Conservation (phyloP, 2,113 vertebrate genomes). For the Pseudopodoces humilis region DNA sequence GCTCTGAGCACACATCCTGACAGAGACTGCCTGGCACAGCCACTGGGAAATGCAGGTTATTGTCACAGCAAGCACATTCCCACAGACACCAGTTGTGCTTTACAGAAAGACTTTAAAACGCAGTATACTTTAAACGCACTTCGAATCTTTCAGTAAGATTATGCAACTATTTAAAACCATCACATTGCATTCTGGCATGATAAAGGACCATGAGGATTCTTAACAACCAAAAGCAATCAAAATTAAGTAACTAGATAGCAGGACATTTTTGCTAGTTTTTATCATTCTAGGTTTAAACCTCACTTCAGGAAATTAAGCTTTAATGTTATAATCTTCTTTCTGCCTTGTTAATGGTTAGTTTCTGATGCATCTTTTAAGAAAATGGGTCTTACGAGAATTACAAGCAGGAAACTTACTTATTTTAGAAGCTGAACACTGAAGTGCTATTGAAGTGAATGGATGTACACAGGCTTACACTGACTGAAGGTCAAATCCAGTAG, state of each 20-base stretch:
- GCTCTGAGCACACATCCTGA: background rate
- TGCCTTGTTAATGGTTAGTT: background rate
- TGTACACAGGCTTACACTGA: background rate
- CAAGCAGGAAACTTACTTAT: background rate
- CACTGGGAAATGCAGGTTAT: background rate
- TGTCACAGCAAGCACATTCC: background rate
- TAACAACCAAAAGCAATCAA: background rate
- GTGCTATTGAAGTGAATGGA: background rate
- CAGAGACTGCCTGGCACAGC: background rate
- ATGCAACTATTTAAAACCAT: background rate
- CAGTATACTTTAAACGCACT: background rate
- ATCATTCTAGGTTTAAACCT: background rate
- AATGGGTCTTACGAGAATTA: background rate
- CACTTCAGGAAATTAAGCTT: background rate
- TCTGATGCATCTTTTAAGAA: background rate
- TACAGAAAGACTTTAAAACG: background rate
- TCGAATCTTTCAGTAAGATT: background rate
- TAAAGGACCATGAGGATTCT: background rate
- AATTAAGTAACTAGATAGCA: background rate
- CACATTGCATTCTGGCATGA: background rate
- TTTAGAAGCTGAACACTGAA: background rate
- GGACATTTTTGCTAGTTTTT: background rate
- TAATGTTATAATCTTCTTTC: background rate
- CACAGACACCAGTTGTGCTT: background rate
- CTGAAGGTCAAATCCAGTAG: background rate